Conservation (phyloP, 2,113 vertebrate genomes). For the Cichladusa arquata region DNA sequence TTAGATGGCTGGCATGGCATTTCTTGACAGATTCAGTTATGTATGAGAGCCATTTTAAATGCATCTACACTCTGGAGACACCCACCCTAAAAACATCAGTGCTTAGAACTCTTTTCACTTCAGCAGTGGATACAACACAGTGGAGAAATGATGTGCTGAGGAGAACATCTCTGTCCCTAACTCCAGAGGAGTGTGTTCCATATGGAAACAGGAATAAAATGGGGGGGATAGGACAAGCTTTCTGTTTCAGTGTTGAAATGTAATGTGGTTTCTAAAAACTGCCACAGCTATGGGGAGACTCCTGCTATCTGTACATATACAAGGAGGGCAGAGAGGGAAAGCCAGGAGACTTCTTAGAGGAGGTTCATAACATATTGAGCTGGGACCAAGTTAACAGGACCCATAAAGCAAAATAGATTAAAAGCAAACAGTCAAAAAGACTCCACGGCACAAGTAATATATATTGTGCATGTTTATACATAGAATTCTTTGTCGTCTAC, state of each 20-base stretch:
- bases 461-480: neutral
- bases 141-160: neutral
- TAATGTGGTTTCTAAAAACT: neutral
- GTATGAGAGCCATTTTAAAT: neutral
- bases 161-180: neutral
- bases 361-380: neutral
- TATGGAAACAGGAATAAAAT: neutral
- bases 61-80: neutral
- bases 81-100: neutral
- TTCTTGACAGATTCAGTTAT: neutral
- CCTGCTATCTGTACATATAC: neutral
- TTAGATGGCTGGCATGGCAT: neutral
- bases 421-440: neutral
- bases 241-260: neutral
- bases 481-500: neutral
- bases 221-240: neutral
- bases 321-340: neutral
- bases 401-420: neutral
- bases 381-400: neutral
- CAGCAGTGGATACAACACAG: neutral
- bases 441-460: neutral
- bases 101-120: neutral
- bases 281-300: neutral
- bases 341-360: neutral
- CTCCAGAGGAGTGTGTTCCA: neutral